Base-by-base conservation (phyloP, 2,797 vertebrate species). In the Sebastes trivittatus region DNA sequence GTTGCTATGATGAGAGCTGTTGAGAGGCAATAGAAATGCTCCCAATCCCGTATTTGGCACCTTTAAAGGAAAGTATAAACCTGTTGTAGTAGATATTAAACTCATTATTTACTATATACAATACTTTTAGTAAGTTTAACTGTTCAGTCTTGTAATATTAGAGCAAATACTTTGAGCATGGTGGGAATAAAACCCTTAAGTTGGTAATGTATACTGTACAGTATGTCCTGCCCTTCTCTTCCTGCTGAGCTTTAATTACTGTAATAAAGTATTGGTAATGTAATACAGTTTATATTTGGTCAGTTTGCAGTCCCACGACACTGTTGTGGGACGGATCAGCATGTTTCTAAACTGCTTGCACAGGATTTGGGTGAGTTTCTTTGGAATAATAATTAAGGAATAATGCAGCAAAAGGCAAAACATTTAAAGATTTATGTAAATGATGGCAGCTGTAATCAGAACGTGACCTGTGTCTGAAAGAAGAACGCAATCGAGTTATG, bases 281-380 rank as follows among this genome's bases (percentile, higher is more conserved):
- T 38, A 38, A 38, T 38, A 38, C 38, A 0, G 38, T 38, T 38
- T 38, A 38, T 38, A 38, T 38, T 38, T 38, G 38, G 13, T 38
- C 38, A 38, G 34, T 36, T 36, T 36, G 34, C 34, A 36, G 0
- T 36, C 34, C 34, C 34, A 36, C 34, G 34, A 36, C 34, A 0
- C 34, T 36, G 11, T 36, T 36, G 34, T 36, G 34, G 34, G 34
- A 36, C 25, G 18, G 46, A 63, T 72, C 81, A 80, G 81, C 65
- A 71, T 5, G 62, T 78, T 75, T 68, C 22, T 59, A 74, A 74
- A 62, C 7, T 66, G 80, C 80, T 68, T 55, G 27, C 52, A 20
- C 38, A 58, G 68, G 66, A 16, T 61, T 38, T 58, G 10, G 5
- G 16, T 36, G 29, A 23, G 6, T 36, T 38, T 11, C n/a, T 65